These are phyloP conservation scores for Exephanes ischioxanthus DNA, from an alignment of 2,888 invertebrate species.

Conservation along the genomic window DNA sequence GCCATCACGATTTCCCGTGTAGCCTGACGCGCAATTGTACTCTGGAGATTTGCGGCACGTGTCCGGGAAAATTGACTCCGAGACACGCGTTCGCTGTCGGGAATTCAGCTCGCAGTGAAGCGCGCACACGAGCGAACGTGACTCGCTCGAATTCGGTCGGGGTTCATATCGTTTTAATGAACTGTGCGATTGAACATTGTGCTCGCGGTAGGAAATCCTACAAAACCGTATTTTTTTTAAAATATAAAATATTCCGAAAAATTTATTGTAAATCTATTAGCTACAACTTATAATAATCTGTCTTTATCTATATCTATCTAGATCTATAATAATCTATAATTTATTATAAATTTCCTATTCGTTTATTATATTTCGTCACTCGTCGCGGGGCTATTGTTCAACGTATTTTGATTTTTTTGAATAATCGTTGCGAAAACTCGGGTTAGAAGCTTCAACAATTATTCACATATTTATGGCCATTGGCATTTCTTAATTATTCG, in stretches of 20 bases:
- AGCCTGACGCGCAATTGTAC: constrained; percentile 9
- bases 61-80: constrained; percentile 64
- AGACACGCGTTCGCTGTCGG: constrained; percentile 43
- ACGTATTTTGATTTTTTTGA: no score
- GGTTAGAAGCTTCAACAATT: no score
- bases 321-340: no score
- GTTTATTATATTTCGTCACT: no score
- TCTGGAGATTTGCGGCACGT: constrained; percentile 55
- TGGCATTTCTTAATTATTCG: no score
- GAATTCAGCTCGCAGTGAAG: constrained; percentile 9
- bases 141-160: constrained; percentile 48
- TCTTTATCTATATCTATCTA: no score
- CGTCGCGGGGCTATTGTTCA: no score
- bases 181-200: constrained; percentile 11
- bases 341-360: no score
- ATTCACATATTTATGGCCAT: no score
- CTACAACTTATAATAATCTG: no score
- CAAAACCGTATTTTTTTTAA: neutral
- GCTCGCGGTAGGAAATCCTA: neutral
- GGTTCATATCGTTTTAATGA: constrained; percentile 51
- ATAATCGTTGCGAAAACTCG: no score
- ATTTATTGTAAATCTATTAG: neutral
- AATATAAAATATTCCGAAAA: neutral
- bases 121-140: constrained; percentile 48
- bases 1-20: constrained; percentile 9